Evolutionary conservation across 2,888 invertebrate genomes (phyloP).

Genomic region (Eudemis profundana): DNA sequence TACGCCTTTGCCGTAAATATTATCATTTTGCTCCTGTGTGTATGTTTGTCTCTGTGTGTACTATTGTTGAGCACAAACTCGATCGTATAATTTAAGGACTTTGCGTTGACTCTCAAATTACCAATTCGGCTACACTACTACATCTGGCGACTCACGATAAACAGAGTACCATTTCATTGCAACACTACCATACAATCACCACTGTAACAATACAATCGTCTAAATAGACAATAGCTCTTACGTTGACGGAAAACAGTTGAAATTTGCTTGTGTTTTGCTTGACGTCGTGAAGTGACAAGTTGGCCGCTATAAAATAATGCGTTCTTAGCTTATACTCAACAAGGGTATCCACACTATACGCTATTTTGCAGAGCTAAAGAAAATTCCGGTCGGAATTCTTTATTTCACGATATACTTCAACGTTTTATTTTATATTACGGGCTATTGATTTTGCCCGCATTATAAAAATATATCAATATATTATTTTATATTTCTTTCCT

Average conservation of each 20-base stretch:
- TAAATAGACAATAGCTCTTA: background rate
- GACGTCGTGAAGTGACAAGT: background rate
- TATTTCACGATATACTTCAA: background rate
- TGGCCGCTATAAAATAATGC: constrained; percentile 29
- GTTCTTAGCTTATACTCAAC: constrained; percentile 19
- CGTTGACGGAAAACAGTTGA: background rate
- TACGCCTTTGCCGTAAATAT: too few species aligned
- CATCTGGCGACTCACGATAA: constrained; percentile 10
- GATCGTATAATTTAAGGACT: constrained; percentile 1
- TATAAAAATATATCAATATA: too few species aligned
- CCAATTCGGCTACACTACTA: constrained; percentile 1
- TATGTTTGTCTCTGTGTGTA: too few species aligned
- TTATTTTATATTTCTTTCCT: too few species aligned
- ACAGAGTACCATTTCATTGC: constrained; percentile 20
- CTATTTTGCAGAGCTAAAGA: constrained; percentile 5
- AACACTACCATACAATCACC: constrained; percentile 21
- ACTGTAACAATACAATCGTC: background rate
- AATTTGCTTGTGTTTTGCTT: background rate
- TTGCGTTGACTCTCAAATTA: constrained; percentile 1
- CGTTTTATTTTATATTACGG: background rate
- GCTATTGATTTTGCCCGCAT: too few species aligned
- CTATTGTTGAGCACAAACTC: background rate
- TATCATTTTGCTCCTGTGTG: too few species aligned
- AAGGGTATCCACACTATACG: constrained; percentile 9
- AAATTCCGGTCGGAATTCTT: background rate